Base-by-base conservation (phyloP, 2,888 invertebrate species). In the Dryomyza anilis region DNA sequence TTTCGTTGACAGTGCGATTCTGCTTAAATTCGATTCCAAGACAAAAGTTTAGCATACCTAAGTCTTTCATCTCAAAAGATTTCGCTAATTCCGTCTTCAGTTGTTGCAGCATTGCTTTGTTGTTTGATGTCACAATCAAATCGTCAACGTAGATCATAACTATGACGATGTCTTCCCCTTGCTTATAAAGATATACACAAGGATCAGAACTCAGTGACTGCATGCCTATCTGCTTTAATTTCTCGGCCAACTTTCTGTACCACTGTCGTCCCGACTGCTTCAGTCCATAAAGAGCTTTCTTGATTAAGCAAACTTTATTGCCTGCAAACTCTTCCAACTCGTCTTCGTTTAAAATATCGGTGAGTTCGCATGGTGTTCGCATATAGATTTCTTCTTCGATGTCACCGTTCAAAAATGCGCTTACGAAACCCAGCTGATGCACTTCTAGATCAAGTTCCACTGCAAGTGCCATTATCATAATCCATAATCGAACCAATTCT, bases 401-500 rank as follows among this genome's bases (percentile, higher is more conserved):
- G 12, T 53, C 59, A 16, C 69, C 69, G 33, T 72, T 71, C 29
- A 74, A 52, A 60, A 70, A 71, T 3, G 72, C 71, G 21, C 69
- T 69, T 6, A 69, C 70, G 27, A 73, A 69, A 62, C 72, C 69
- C 39, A 69, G 53, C 43, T 72, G 72, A 19, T 66, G 64, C 8
- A 73, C 63, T 14, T 66, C 65, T 25, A 73, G 63, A 6, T 66
- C 58, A 1, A 56, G 21, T 63, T 71, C 62, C 2, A 68, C 70
- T 7, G 71, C 70, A 6, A 71, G 27, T 45, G 69, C 73, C 39
- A 71, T 64, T 7, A 72, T 19, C 2, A 73, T 36, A 52, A 69
- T n/a, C n/a, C n/a, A n/a, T 65, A 64, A 71, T 67, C 12, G 70
- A 72, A n/a, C 67, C 65, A n/a, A 69, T 65, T 69, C 71, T 71